phyloP scores from a whole-genome alignment of 2,888 invertebrate genomes.

The Macropis europaea region DNA sequence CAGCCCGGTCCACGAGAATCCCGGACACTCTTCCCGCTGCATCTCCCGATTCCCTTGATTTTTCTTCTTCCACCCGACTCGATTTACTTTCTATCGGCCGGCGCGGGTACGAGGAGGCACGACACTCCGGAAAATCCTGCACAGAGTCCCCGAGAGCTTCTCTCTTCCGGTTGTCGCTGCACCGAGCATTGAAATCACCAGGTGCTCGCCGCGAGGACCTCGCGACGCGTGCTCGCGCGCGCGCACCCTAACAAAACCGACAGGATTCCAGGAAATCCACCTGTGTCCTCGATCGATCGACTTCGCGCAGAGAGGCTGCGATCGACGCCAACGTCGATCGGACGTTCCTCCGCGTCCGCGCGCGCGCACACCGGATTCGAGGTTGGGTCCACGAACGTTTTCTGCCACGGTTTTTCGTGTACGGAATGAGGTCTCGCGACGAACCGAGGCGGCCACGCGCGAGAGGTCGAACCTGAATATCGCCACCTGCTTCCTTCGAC shows the following conservation, averaged over 20 bases:
- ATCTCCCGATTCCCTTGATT: background rate
- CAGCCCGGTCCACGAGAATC: conserved; percentile 28
- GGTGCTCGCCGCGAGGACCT: conserved; percentile 8
- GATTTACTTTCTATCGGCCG: conserved; percentile 10
- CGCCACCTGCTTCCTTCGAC: conserved; percentile 66
- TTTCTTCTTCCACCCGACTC: conserved; percentile 12
- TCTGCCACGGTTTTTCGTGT: conserved; percentile 49
- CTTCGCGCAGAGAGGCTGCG: background rate
- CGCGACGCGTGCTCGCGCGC: conserved; percentile 24
- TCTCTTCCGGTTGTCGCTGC: conserved; percentile 26
- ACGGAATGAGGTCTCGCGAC: conserved; percentile 56
- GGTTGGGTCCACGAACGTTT: conserved; percentile 33
- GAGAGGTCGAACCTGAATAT: conserved; percentile 57
- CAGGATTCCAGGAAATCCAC: conserved; percentile 29
- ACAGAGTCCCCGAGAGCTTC: too few relatives aligned
- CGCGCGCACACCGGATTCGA: conserved; percentile 13
- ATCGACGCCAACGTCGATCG: background rate
- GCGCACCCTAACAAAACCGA: background rate
- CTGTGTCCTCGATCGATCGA: conserved; percentile 12
- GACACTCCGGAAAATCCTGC: too few relatives aligned
- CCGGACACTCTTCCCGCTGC: conserved; percentile 11
- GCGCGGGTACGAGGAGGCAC: background rate
- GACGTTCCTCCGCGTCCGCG: background rate
- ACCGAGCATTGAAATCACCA: conserved; percentile 62
- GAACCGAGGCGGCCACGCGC: conserved; percentile 45